Evolutionary conservation across 2,113 vertebrate genomes (phyloP).

Genomic region (Sinocyclocheilus maitianheensis): DNA sequence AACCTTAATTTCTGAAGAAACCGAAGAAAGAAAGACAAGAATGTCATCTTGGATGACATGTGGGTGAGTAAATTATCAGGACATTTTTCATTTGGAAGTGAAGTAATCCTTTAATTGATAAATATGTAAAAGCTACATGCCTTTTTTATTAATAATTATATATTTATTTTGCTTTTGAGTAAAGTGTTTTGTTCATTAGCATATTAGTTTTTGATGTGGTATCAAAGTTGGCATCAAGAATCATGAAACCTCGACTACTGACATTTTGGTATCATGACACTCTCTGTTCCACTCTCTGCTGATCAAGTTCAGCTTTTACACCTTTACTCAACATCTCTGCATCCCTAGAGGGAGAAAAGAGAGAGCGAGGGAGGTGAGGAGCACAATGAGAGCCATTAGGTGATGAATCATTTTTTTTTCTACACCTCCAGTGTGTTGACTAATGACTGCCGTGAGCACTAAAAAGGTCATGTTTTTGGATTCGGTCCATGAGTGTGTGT

Average conservation of each 20-base stretch:
- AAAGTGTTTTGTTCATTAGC: not conserved
- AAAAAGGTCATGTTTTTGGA: conserved; percentile 13
- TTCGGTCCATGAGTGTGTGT: conserved; percentile 9
- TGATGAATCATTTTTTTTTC: conserved; percentile 39
- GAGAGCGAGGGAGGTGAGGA: conserved; percentile 20
- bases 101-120: not conserved
- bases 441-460: conserved; percentile 24
- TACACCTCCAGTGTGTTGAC: conserved; percentile 36
- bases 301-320: conserved; percentile 25
- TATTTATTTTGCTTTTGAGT: not conserved
- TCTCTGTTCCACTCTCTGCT: not conserved
- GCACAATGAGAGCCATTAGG: conserved; percentile 41
- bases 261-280: not conserved
- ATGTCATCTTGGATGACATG: too few species aligned
- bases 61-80: too few species aligned
- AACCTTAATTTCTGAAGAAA: too few species aligned
- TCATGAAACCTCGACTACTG: too few species aligned
- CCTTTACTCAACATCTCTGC: conserved; percentile 31
- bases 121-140: not conserved
- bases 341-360: not conserved
- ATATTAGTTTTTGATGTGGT: not conserved
- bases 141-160: not conserved
- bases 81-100: not conserved
- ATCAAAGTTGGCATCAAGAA: not conserved
- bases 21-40: too few species aligned